phyloP scores from a whole-genome alignment of 2,113 vertebrate genomes.

The Sporophila hypoxantha region DNA sequence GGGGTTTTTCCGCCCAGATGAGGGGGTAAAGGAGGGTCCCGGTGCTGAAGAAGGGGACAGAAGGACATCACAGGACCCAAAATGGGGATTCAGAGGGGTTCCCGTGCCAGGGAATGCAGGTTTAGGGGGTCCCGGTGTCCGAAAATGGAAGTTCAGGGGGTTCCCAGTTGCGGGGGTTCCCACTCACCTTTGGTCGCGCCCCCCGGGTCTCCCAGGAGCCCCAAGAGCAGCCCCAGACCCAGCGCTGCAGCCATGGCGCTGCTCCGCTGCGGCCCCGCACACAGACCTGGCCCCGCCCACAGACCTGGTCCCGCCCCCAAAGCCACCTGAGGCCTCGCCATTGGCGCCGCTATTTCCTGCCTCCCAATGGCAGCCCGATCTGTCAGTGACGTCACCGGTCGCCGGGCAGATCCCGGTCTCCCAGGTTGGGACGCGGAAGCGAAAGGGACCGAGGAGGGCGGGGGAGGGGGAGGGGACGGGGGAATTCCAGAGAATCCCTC shows the following conservation, averaged over 20 bases:
- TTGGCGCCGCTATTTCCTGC: rapidly evolving
- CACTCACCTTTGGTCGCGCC: too few relatives aligned
- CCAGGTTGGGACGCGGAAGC: background rate
- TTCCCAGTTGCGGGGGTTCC: background rate
- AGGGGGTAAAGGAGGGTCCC: too few relatives aligned
- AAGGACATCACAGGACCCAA: too few relatives aligned
- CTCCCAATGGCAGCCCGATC: rapidly evolving
- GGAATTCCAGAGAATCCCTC: background rate
- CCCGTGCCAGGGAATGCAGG: too few relatives aligned
- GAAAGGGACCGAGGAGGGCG: background rate
- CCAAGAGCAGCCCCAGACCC: background rate
- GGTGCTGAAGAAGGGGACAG: too few relatives aligned
- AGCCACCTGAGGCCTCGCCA: background rate
- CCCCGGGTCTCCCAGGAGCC: background rate
- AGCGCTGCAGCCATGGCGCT: background rate
- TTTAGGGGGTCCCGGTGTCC: too few relatives aligned
- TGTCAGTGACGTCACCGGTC: rapidly evolving
- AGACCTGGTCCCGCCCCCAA: rapidly evolving
- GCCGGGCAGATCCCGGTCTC: background rate
- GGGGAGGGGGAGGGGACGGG: too few relatives aligned
- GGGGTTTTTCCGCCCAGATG: too few relatives aligned
- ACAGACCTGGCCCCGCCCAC: too few relatives aligned
- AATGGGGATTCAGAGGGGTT: too few relatives aligned
- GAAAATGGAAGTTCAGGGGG: too few relatives aligned
- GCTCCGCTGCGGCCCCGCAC: background rate